Evolutionary conservation across 2,113 vertebrate species (phyloP).

Genomic region (Physeter macrocephalus): DNA sequence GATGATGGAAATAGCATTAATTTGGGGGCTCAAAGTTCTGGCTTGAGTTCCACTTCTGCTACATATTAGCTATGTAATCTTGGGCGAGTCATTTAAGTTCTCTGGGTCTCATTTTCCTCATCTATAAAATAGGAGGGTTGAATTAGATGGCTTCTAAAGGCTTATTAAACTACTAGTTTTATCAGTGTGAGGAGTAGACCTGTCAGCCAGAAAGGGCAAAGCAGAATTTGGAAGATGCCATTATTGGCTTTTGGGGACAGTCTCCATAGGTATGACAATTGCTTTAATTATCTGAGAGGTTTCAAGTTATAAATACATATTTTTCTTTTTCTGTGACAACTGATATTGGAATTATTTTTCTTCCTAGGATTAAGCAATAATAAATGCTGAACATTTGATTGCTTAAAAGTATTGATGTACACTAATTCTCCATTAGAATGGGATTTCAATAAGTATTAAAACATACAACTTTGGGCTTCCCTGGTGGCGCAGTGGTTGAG

Average conservation of each 20-base stretch:
- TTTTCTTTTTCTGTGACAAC: background rate
- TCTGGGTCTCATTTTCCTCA: background rate
- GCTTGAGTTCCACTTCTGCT: background rate
- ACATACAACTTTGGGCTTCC: background rate
- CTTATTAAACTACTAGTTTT: background rate
- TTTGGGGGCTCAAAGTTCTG: background rate
- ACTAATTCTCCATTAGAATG: background rate
- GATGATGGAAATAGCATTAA: background rate
- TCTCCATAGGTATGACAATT: background rate
- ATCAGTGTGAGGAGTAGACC: background rate
- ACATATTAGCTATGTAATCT: background rate
- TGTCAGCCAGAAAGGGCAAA: background rate
- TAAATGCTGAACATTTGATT: background rate
- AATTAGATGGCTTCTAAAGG: background rate
- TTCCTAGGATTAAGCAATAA: background rate
- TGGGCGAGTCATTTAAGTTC: background rate
- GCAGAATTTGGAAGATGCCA: background rate
- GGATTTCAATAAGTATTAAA: background rate
- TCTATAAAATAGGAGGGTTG: background rate
- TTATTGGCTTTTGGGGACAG: background rate
- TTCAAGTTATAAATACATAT: background rate
- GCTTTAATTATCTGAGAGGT: background rate
- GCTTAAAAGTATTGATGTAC: background rate
- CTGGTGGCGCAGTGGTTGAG: too few species aligned
- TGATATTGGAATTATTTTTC: background rate